These are phyloP conservation scores for Syrmaticus mikado DNA, from an alignment of 2,113 vertebrate species.

Conservation along the genomic window DNA sequence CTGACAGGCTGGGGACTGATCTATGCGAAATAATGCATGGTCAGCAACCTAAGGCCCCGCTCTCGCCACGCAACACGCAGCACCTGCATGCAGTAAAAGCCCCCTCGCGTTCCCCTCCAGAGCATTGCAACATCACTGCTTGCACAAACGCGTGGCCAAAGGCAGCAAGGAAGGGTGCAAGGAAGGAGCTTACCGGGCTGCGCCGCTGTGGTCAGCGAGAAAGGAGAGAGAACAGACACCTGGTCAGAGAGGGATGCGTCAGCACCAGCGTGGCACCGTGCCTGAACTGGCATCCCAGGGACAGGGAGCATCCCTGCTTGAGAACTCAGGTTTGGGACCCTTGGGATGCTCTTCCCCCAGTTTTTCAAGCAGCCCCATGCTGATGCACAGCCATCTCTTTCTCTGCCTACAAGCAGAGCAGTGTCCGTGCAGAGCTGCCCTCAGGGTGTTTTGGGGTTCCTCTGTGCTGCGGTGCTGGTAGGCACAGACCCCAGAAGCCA, in stretches of 20 bases:
- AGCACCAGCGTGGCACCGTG: slow-evolving; percentile 49
- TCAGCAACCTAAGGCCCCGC: not conserved
- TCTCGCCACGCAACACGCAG: not conserved
- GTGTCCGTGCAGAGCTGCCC: not conserved
- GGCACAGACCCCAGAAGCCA: not conserved
- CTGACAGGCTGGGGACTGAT: not conserved
- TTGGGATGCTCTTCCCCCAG: not conserved
- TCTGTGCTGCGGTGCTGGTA: not conserved
- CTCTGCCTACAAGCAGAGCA: not conserved
- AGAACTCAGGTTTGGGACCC: not conserved
- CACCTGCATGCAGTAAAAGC: fast-evolving
- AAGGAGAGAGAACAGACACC: slow-evolving; percentile 98
- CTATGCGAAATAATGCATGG: not conserved
- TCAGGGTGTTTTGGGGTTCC: not conserved
- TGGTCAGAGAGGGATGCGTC: slow-evolving; percentile 96
- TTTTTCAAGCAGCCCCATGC: not conserved
- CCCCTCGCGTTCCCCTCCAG: not conserved
- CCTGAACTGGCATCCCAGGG: not conserved
- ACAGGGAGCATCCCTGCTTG: not conserved
- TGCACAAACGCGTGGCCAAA: not conserved
- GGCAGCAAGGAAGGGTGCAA: fast-evolving
- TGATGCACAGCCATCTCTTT: not conserved
- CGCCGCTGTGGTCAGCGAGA: slow-evolving; percentile 99
- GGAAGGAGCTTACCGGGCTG: slow-evolving; percentile 91
- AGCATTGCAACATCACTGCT: not conserved